phyloP scores from a whole-genome alignment of 2,113 vertebrate species.

The Bubo scandiacus region DNA sequence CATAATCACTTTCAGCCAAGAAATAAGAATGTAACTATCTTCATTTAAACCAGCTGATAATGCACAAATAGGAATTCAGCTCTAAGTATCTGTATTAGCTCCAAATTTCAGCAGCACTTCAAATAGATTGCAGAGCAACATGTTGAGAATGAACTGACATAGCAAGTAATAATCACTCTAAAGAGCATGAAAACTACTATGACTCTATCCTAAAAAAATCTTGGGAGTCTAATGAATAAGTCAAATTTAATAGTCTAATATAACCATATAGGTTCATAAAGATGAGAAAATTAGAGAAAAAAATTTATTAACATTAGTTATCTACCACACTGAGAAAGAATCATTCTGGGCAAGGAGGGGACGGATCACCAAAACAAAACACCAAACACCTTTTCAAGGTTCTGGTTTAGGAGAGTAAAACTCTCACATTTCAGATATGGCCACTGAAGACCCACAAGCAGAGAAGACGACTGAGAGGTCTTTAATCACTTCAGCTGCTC shows the following conservation, averaged over 20 bases:
- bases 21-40: not conserved
- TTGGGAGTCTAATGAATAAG: not conserved
- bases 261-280: not conserved
- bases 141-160: not conserved
- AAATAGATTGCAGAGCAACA: not conserved
- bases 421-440: not conserved
- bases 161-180: not conserved
- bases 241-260: not conserved
- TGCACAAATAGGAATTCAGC: not conserved
- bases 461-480: not conserved
- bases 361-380: not conserved
- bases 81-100: not conserved
- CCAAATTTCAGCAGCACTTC: not conserved
- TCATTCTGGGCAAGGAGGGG: fast-evolving
- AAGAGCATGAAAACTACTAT: not conserved
- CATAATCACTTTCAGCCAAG: not conserved
- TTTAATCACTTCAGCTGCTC: not conserved
- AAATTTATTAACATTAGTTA: not conserved
- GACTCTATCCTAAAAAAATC: not conserved
- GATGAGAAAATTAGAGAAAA: not conserved
- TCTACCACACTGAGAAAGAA: not conserved
- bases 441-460: not conserved
- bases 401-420: not conserved
- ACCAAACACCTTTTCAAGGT: not conserved
- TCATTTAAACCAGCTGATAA: not conserved